Evolutionary conservation across 2,797 vertebrate species (phyloP).

Genomic region (Sylvia borin): DNA sequence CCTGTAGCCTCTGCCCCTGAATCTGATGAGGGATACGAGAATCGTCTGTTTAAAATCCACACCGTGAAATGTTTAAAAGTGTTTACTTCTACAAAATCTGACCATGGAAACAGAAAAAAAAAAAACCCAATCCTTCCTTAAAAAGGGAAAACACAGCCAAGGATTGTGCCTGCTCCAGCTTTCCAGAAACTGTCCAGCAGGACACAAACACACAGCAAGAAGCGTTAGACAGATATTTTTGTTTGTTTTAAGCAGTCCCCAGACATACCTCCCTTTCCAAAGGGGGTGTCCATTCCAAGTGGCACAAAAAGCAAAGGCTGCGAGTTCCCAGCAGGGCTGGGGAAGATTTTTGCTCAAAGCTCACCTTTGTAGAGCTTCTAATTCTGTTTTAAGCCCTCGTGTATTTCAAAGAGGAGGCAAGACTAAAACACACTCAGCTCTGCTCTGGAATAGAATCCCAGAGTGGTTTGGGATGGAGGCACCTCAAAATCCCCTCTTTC

Average conservation of each 20-base stretch:
- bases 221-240: not conserved
- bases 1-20: not conserved
- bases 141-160: not conserved
- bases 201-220: not conserved
- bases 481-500: not conserved
- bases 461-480: not conserved
- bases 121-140: not conserved
- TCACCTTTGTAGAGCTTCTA: not conserved
- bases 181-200: not conserved
- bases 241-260: not conserved
- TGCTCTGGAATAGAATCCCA: not conserved
- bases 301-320: not conserved
- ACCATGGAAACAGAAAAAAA: not conserved
- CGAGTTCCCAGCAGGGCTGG: not conserved
- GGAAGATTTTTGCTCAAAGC: not conserved
- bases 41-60: not conserved
- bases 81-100: not conserved
- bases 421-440: not conserved
- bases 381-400: not conserved
- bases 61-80: not conserved
- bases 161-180: not conserved
- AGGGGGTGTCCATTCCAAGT: not conserved
- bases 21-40: rapidly evolving
- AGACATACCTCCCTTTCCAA: not conserved
- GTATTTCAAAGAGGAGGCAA: not conserved